These are phyloP conservation scores for Agrilus planipennis DNA, from an alignment of 1,140 invertebrate genomes.

Conservation along the genomic window DNA sequence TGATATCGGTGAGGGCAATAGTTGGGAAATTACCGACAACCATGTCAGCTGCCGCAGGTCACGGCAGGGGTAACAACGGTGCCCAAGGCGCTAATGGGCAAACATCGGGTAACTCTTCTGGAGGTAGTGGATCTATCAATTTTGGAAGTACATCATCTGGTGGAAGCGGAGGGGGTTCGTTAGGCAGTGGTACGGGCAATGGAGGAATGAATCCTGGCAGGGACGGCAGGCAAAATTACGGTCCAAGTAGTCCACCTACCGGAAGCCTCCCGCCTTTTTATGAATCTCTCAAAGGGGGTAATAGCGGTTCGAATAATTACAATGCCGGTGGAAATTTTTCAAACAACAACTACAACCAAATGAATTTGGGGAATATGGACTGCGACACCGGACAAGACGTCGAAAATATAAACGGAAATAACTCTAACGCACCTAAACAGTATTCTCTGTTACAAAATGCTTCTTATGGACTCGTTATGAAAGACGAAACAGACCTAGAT, in stretches of 20 bases:
- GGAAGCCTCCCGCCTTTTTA: conserved; percentile 74
- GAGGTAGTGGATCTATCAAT: conserved; percentile 39
- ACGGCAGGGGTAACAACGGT: conserved; percentile 51
- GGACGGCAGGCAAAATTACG: conserved; percentile 66
- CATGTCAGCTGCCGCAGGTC: conserved; percentile 59
- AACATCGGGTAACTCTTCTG: conserved; percentile 39
- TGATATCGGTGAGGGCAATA: conserved; percentile 28
- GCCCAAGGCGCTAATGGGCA: conserved; percentile 33
- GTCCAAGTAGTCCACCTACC: conserved; percentile 69
- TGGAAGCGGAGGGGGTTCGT: conserved; percentile 42
- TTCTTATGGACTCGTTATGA: conserved; percentile 61
- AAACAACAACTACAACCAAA: conserved; percentile 36
- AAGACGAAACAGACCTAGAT: conserved; percentile 65
- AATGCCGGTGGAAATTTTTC: conserved; percentile 33
- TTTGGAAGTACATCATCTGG: conserved; percentile 37
- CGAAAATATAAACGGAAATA: conserved; percentile 38
- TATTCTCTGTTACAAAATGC: conserved; percentile 73
- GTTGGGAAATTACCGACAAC: conserved; percentile 41
- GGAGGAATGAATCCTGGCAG: conserved; percentile 58
- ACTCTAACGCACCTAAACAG: conserved; percentile 41
- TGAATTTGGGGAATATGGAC: conserved; percentile 55
- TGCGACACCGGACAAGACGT: conserved; percentile 58
- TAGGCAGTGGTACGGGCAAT: conserved; percentile 45
- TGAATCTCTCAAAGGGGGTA: conserved; percentile 65
- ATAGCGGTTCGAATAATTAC: conserved; percentile 43